Evolutionary conservation across 2,113 vertebrate species (phyloP), one percentile per base, ranked within the genome.

Genomic region (Chauna torquata): DNA sequence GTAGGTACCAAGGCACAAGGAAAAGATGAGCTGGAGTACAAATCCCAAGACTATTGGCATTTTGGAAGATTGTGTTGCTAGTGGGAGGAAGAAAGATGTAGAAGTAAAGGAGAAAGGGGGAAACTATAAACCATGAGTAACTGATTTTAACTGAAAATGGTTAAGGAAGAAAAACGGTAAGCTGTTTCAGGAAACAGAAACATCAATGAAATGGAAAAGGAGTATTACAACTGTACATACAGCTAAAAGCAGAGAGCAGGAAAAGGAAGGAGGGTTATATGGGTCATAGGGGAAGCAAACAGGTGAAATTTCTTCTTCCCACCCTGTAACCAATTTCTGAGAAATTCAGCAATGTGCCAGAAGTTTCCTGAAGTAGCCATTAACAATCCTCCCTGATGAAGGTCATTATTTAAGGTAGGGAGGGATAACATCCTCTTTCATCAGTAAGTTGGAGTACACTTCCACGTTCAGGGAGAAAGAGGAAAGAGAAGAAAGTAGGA

Each of bases 281-380:
- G 34, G 86, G 27, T 34, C 84, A 92, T 30, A 80, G 18, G 9
- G 62, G 52, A 69, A 16, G 92, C 6, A 89, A 54, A 40, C 30
- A 89, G 50, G 49, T 71, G 80, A 82, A 75, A 89, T 82, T 76
- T 49, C 61, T 92, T 82, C 74, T 85, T 94, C 69, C 83, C 57
- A 89, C 74, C 23, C 91, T 1, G 0, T 76, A 92, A 92, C 38
- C 69, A 55, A 47, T 72, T 76, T 89, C 61, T 91, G 69, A 89
- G 65, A 91, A 96, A 94, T 69, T 84, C 81, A 61, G 49, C 86
- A 50, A 88, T 15, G 45, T 81, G 69, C 34, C 86, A 89, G 69
- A 92, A 87, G 66, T 86, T 96, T 96, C 85, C 87, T 96, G 90
- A 95, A 91, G 81, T 52, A 81, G 81, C 82, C 74, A 69, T 94